Percentiles rank a stretch among this genome's conserved stretches.
Evolutionary conservation across 92 coral and sea anemone genomes (phyloP).

Genomic region (Phymanthus crucifer): DNA sequence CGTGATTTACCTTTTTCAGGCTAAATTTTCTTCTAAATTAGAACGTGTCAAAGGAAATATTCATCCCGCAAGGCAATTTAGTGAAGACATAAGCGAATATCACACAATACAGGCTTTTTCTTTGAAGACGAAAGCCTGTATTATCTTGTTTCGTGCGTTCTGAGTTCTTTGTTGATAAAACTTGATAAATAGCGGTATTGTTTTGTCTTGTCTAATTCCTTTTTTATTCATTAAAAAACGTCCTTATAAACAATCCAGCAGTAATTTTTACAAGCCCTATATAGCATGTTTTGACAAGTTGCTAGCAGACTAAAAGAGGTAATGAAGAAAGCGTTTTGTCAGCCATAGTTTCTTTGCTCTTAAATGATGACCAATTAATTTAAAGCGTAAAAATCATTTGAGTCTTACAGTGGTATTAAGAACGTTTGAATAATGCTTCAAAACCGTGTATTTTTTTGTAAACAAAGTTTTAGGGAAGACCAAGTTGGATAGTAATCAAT

Average conservation of each 20-base stretch:
- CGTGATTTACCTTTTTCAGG: too few species aligned
- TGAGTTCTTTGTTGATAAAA: not conserved
- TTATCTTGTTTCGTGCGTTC: not conserved
- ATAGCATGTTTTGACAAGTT: not conserved
- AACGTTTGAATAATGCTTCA: not conserved
- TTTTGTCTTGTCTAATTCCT: not conserved
- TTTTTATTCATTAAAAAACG: not conserved
- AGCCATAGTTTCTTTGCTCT: not conserved
- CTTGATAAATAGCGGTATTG: not conserved
- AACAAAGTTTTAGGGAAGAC: too few species aligned
- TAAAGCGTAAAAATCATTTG: not conserved
- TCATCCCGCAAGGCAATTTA: not conserved
- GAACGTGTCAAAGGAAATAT: too few species aligned
- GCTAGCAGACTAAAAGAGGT: conserved; percentile 1
- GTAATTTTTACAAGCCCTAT: conserved; percentile 11
- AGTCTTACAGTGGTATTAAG: not conserved
- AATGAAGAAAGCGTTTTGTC: not conserved
- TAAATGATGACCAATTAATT: not conserved
- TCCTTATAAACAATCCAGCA: not conserved
- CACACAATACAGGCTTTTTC: not conserved
- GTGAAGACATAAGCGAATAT: conserved; percentile 4
- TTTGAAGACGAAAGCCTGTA: not conserved
- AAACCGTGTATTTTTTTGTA: not conserved
- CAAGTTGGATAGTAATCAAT: too few species aligned
- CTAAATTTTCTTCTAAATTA: too few species aligned